These are phyloP conservation scores for Glaucopsyche alexis DNA, from an alignment of 2,888 invertebrate species.

Conservation along the genomic window DNA sequence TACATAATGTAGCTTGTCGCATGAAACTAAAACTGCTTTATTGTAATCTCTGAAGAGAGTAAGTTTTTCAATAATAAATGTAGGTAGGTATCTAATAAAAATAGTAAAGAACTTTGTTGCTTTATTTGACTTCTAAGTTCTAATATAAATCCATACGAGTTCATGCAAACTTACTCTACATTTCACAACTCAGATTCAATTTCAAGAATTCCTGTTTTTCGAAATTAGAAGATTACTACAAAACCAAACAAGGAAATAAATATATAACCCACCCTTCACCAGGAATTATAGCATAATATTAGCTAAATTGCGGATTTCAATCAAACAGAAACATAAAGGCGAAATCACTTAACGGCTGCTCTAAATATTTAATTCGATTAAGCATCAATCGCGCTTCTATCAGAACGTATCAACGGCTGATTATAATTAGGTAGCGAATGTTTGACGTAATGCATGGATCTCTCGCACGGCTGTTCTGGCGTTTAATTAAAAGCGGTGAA, in stretches of 20 bases:
- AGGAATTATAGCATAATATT: not conserved
- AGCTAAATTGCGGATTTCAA: not conserved
- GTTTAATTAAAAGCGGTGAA: conserved; percentile 59
- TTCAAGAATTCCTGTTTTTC: not conserved
- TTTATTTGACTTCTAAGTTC: not conserved
- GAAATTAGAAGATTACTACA: not conserved
- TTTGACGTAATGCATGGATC: conserved; percentile 30
- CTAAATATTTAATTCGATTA: conserved; percentile 28
- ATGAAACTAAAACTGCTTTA: not conserved
- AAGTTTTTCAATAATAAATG: not conserved
- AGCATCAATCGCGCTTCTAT: conserved; percentile 20
- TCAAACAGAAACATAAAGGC: conserved; percentile 6
- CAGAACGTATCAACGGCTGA: conserved; percentile 22
- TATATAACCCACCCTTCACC: not conserved
- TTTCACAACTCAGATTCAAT: not conserved
- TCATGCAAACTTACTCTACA: not conserved
- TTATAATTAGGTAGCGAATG: conserved; percentile 32
- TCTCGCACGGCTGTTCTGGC: conserved; percentile 44
- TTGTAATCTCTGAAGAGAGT: not conserved
- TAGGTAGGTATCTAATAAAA: not conserved
- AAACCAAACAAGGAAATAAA: not conserved
- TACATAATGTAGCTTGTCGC: not conserved
- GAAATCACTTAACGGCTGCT: conserved; percentile 24
- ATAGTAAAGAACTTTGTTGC: not conserved
- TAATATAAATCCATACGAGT: not conserved